Base-by-base conservation (phyloP, 2,888 invertebrate species). In the Melieria picta region DNA sequence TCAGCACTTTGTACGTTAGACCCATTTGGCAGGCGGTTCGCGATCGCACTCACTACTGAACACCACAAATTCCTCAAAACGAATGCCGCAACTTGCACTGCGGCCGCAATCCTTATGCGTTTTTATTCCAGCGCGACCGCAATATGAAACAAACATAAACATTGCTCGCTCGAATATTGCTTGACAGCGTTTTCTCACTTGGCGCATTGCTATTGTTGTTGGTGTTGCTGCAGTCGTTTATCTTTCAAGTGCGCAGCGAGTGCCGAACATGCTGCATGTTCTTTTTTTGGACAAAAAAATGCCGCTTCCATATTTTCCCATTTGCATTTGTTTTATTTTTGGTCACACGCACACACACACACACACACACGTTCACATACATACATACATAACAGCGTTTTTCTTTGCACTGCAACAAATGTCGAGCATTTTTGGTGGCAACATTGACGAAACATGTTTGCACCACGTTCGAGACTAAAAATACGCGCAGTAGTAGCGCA, bases 1-100 rank as follows among this genome's bases (percentile, higher is more conserved):
- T 82, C 11, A 83, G 72, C 77, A 83, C 80, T 74, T 83, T 83
- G 63, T 84, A 82, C 75, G 84, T 81, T 74, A 84, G 80, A 74
- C 83, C 84, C 83, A 83, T 83, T 74, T 72, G 72, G 62, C 52
- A 50, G 45, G n/a, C 13, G 16, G 30, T 7, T 6, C 60, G 57
- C 50, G 61, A 11, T 42, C 42, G 56, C 46, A 65, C 56, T 56
- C 52, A 60, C 11, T 67, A 56, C 62, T 68, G 46, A 55, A 71
- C 71, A 43, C 71, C 57, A 57, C 62, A 65, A 69, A 60, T 65
- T 69, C 75, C 75, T 52, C 69, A 46, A 75, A 60, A 69, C 69
- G 80, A 82, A 82, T 82, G 81, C 79, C 71, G 75, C 75, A 74
- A 72, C 72, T 71, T 72, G 47, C 45, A 71, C 60, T 60, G 46